Evolutionary conservation across 2,113 vertebrate species (phyloP).

Genomic region (Fulmarus glacialis): DNA sequence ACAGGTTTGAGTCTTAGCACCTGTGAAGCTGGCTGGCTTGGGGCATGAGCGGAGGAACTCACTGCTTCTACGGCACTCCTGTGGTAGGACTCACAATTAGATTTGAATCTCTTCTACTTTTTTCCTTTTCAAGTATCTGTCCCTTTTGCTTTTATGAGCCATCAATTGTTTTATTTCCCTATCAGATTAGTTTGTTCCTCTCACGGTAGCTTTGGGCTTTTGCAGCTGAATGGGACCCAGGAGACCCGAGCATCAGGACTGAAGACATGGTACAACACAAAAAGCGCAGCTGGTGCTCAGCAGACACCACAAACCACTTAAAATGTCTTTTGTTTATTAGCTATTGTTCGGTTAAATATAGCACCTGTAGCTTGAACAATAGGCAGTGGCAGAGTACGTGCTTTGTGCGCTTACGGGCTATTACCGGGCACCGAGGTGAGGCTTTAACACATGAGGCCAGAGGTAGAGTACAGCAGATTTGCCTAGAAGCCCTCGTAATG

Average conservation of each 20-base stretch:
- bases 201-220: not conserved
- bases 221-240: not conserved
- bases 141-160: not conserved
- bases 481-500: not conserved
- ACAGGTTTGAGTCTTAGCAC: not conserved
- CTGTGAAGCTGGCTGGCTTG: not conserved
- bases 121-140: not conserved
- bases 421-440: not conserved
- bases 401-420: not conserved
- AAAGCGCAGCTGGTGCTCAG: not conserved
- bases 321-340: constrained; percentile 29
- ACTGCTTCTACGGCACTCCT: not conserved
- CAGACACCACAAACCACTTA: not conserved
- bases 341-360: constrained; percentile 9
- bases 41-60: not conserved
- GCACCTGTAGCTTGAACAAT: not conserved
- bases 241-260: not conserved
- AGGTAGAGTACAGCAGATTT: not conserved
- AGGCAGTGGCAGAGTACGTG: not conserved
- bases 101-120: not conserved
- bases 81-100: not conserved
- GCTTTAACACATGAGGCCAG: not conserved
- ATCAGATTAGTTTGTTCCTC: constrained; percentile 3
- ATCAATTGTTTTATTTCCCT: constrained; percentile 5
- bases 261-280: not conserved